Conservation (phyloP, 1,140 invertebrate genomes). For the Melanaphis sacchari region DNA sequence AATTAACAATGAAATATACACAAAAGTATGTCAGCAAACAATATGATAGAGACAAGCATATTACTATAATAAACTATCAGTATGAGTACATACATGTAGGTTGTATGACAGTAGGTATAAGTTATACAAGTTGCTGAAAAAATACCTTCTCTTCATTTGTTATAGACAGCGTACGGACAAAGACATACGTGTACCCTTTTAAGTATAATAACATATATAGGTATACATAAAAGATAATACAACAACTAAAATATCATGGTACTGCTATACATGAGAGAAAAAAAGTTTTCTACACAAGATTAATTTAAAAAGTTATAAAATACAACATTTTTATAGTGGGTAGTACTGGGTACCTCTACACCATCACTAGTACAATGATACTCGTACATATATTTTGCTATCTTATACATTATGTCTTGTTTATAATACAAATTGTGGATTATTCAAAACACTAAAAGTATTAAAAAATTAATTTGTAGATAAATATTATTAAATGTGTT, state of each 20-base stretch:
- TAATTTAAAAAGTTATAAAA: slow-evolving; percentile 13
- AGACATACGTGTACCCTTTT: neutral
- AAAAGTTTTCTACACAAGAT: neutral
- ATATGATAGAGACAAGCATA: neutral
- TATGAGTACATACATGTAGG: neutral
- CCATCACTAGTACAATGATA: neutral
- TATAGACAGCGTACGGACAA: neutral
- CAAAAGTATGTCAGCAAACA: neutral
- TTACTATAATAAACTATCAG: neutral
- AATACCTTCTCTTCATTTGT: neutral
- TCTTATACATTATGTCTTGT: neutral
- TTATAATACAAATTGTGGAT: neutral
- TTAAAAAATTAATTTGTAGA: neutral
- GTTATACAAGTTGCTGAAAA: slow-evolving; percentile 1
- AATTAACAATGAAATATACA: neutral
- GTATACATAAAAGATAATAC: neutral
- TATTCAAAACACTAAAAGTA: neutral
- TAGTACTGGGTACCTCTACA: neutral
- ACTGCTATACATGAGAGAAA: neutral
- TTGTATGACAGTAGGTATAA: neutral
- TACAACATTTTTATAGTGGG: neutral
- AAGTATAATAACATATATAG: neutral
- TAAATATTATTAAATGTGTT: neutral
- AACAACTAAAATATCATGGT: neutral
- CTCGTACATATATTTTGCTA: neutral